Percentiles rank a stretch among this genome's conserved stretches.
phyloP scores from a whole-genome alignment of 1,140 invertebrate genomes.

The Drosophila takahashii region DNA sequence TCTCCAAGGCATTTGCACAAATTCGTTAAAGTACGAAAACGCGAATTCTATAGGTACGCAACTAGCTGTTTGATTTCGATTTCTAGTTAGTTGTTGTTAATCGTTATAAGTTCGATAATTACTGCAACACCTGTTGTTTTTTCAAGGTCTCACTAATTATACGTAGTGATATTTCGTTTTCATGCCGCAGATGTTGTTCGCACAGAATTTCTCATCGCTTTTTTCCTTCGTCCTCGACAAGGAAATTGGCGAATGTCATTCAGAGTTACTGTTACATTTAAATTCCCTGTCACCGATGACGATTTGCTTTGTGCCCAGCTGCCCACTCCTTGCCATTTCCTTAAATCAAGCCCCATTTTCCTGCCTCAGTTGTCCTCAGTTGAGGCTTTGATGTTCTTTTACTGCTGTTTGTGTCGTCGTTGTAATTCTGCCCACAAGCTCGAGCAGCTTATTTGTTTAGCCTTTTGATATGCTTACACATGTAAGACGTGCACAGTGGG shows the following conservation, averaged over 20 bases:
- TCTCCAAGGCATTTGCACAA: background rate
- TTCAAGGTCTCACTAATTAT: constrained; percentile 2
- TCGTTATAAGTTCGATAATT: too few species aligned
- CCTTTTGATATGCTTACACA: constrained; percentile 30
- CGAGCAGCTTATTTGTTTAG: constrained; percentile 45
- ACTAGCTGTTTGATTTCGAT: too few species aligned
- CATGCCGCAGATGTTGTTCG: constrained; percentile 1
- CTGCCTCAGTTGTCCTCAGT: background rate
- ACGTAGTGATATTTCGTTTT: background rate
- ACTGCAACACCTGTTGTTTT: background rate
- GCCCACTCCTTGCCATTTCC: background rate
- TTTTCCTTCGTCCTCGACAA: constrained; percentile 18
- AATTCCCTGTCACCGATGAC: constrained; percentile 3
- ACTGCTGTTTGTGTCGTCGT: constrained; percentile 7
- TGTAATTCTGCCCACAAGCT: constrained; percentile 37
- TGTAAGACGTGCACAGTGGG: constrained; percentile 25
- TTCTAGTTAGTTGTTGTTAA: too few species aligned
- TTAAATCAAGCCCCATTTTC: background rate
- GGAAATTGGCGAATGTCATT: constrained; percentile 32
- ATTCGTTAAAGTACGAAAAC: background rate
- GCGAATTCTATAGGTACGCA: background rate
- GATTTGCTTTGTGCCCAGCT: constrained; percentile 15
- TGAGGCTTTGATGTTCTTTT: constrained; percentile 34
- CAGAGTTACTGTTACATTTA: constrained; percentile 3
- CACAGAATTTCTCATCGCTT: background rate